Evolutionary conservation across 1,140 invertebrate species (phyloP), one percentile per base, ranked within the genome.

Genomic region (Scaptomyza graminum): DNA sequence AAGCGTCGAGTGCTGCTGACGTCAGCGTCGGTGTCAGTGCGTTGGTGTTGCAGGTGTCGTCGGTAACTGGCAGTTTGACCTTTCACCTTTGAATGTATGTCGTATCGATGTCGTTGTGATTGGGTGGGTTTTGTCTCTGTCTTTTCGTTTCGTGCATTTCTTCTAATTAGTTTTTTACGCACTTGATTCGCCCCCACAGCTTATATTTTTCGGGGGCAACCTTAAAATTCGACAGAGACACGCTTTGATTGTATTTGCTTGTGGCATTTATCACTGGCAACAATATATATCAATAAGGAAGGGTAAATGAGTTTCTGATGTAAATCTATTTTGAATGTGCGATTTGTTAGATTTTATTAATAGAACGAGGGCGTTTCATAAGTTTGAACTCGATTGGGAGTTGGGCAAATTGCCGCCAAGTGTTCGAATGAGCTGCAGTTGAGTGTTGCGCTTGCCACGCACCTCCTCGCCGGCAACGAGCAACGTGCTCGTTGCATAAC

Each of bases 141-240:
- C 12, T 61, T 39, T 49, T 70, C 22, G 44, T 43, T 31, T 12
- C 22, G 11, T 47, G 22, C 37, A 46, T 64, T 47, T 61, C 50
- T 41, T 65, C 71, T 85, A 85, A 85, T 85, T 85, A 81, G 69
- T 74, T 77, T 64, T 64, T 52, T 85, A 74, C 79, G 74, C 74
- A 80, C 25, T 82, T 75, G 37, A 65, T 39, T 16, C 80, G 68
- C 80, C 80, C 80, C 80, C 68, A 70, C 71, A 51, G 79, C 37
- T 5, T 5, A 3, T 41, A n/a, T 41, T 52, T 79, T 73, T 69
- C 11, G 18, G 31, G 16, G 31, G 25, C 16, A 56, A 62, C 50
- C 50, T 70, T 66, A 56, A 52, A 62, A 68, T 76, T 67, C 57
- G 39, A 73, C 55, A 66, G 68, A 15, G 65, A 46, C 54, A 51